phyloP scores from a whole-genome alignment of 2,797 vertebrate species.

The Anas bahamensis region DNA sequence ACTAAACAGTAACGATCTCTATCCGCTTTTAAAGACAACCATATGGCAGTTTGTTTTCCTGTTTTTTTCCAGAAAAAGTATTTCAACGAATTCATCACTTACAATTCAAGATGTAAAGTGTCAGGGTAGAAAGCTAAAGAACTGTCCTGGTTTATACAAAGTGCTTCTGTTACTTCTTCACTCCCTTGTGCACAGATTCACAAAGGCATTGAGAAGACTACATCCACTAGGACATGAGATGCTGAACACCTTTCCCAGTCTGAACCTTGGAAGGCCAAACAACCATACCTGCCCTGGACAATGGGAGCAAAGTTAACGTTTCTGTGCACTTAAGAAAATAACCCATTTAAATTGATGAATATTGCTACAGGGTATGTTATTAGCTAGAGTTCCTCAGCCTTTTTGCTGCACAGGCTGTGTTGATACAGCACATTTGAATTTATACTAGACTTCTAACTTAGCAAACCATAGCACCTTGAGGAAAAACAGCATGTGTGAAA shows the following conservation, averaged over 20 bases:
- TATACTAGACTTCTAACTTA: background rate
- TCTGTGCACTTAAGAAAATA: background rate
- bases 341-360: background rate
- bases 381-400: background rate
- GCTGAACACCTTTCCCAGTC: background rate
- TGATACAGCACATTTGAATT: background rate
- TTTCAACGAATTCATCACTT: background rate
- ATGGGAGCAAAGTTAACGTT: background rate
- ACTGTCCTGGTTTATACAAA: background rate
- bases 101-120: background rate
- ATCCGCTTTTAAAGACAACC: background rate
- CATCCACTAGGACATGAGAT: fast-evolving
- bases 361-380: background rate
- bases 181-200: background rate
- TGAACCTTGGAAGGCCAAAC: background rate
- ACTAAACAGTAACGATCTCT: background rate
- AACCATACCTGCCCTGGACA: background rate
- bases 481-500: background rate
- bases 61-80: background rate
- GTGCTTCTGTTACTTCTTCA: background rate
- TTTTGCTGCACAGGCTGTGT: background rate
- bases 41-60: background rate
- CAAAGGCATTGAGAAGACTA: background rate
- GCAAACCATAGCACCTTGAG: background rate
- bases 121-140: background rate